Conservation (phyloP, 2,888 invertebrate genomes). For the Reticulitermes lucifugus region DNA sequence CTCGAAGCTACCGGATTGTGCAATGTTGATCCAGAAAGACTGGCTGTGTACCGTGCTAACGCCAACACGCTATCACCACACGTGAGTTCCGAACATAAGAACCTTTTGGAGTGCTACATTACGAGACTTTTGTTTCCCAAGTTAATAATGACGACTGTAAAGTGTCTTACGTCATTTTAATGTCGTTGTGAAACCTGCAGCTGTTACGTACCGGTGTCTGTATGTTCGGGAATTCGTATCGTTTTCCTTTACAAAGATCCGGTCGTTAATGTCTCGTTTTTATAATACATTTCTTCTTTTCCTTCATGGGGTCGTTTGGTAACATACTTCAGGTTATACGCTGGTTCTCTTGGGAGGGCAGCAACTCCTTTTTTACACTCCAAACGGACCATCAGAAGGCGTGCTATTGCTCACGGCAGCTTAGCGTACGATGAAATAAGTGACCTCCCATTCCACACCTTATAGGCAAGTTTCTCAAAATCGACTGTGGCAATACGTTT, state of each 20-base stretch:
- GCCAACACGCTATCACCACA: neutral
- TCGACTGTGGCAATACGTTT: slow-evolving; percentile 1
- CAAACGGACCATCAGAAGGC: neutral
- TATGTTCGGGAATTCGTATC: neutral
- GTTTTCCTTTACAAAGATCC: neutral
- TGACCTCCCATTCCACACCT: neutral
- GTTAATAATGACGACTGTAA: neutral
- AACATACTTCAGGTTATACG: neutral
- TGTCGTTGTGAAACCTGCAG: neutral
- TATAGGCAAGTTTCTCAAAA: neutral
- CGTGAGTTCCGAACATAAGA: neutral
- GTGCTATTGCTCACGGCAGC: neutral
- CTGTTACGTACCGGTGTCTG: neutral
- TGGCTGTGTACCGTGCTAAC: neutral
- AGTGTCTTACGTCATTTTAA: neutral
- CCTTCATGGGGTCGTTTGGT: neutral
- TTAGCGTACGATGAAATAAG: neutral
- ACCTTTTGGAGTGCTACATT: neutral
- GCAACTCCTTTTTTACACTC: neutral
- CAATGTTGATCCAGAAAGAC: neutral
- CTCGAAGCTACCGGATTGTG: neutral
- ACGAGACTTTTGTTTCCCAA: neutral
- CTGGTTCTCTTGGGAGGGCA: neutral
- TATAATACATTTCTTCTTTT: neutral
- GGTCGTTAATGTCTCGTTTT: neutral